Evolutionary conservation across 2,888 invertebrate genomes (phyloP).

Genomic region (Horisme vitalbata): DNA sequence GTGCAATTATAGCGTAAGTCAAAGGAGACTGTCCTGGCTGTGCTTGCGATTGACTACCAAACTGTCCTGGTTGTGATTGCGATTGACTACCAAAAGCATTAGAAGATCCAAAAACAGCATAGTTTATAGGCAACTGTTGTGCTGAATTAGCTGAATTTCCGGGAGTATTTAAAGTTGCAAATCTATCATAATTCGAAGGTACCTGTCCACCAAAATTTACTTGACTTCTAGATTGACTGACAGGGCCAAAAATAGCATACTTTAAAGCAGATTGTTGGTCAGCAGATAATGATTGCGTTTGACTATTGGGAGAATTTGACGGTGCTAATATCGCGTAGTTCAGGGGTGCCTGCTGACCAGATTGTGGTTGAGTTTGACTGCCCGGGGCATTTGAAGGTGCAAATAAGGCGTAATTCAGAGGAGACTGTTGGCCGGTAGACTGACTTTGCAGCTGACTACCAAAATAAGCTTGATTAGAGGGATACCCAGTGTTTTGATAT

Average conservation of each 20-base stretch:
- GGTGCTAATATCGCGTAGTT: conserved; percentile 4
- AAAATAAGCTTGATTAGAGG: conserved; percentile 10
- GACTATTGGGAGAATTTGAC: conserved; percentile 2
- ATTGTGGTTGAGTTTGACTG: conserved; percentile 4
- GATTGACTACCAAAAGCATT: conserved; percentile 6
- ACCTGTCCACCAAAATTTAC: conserved; percentile 1
- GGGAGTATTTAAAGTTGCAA: not conserved
- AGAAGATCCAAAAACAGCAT: not conserved
- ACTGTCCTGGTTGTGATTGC: too few species aligned
- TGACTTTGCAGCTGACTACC: conserved; percentile 8
- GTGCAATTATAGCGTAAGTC: not conserved
- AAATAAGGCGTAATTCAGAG: conserved; percentile 1
- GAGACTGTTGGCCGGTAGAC: conserved; percentile 1
- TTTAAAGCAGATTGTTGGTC: conserved; percentile 13
- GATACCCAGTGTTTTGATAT: conserved; percentile 10
- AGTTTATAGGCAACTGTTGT: not conserved
- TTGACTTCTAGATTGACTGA: not conserved
- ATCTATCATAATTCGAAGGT: not conserved
- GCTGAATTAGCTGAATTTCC: not conserved
- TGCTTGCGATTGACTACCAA: conserved; percentile 1
- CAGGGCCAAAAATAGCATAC: conserved; percentile 9
- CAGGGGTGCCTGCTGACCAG: conserved; percentile 5
- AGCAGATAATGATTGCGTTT: conserved; percentile 1
- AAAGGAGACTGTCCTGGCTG: conserved; percentile 6
- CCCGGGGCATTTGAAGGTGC: not conserved